Conservation (phyloP, 1,140 invertebrate genomes). For the Anagrus nilaparvatae region DNA sequence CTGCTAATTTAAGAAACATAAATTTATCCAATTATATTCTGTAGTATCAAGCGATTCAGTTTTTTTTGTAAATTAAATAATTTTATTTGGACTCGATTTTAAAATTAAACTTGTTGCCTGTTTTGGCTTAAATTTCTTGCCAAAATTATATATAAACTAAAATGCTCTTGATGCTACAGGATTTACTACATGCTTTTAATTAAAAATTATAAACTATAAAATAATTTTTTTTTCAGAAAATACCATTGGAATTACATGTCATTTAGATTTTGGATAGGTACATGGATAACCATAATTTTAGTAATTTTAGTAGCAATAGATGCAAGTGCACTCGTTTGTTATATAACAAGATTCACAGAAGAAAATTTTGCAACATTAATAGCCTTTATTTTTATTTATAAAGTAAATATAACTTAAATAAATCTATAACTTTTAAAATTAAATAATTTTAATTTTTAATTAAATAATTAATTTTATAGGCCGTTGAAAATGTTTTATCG, state of each 20-base stretch:
- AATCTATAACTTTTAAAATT: conserved; percentile 1
- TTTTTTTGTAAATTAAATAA: no score
- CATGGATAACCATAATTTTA: conserved; percentile 84
- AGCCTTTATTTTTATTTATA: conserved; percentile 97
- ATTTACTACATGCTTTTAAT: not conserved
- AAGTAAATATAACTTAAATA: conserved; percentile 48
- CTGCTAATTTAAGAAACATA: no score
- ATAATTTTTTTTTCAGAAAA: conserved; percentile 16
- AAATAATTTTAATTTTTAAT: not conserved
- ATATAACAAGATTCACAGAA: conserved; percentile 98
- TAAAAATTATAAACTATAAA: not conserved
- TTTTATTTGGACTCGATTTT: no score
- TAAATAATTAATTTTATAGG: conserved; percentile 39
- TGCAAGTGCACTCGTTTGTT: conserved; percentile 95
- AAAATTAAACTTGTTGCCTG: no score
- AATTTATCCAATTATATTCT: no score
- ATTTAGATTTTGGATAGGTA: conserved; percentile 90
- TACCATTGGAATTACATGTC: conserved; percentile 80
- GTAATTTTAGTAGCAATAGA: conserved; percentile 88
- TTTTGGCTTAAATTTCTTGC: not conserved
- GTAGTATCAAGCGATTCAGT: no score
- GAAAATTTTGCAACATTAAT: conserved; percentile 98
- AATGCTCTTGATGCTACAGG: no score
- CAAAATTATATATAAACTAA: no score
- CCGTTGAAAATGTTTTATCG: conserved; percentile 72